Base-by-base conservation (phyloP, 2,113 vertebrate species). In the Lepisosteus oculatus region DNA sequence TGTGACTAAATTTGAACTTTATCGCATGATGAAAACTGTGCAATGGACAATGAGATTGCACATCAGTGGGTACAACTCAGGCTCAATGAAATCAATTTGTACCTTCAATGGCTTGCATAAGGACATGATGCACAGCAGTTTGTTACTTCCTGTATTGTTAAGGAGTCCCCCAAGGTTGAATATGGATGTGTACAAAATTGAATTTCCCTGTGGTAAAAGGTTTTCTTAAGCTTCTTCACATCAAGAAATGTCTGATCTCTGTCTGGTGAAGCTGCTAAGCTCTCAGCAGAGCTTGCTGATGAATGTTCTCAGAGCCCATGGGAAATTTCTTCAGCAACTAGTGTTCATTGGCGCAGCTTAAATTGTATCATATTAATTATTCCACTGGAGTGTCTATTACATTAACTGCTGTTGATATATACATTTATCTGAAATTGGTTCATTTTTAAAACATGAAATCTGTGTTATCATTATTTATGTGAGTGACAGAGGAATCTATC, bases 241-340 rank as follows among this genome's bases (percentile, higher is more conserved):
- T 76, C 65, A 79, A 51, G 47, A 51, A 5, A 47, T 56, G 43
- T 61, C 74, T 77, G 54, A 75, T 68, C 65, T 61, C 65, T 44
- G 55, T 43, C 64, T 14, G 43, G 68, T 8, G 61, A 71, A 59
- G 64, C 54, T 13, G 44, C 61, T 65, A 47, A 69, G 42, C 11
- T 73, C 59, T 55, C 61, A 55, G 12, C 12, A 43, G 61, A 57
- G 59, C 70, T 51, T 14, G 45, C 45, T 62, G 67, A 64, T 69
- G 44, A 67, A 69, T 72, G 64, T 44, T 55, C 61, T 17, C 7
- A 45, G 68, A 64, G 57, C 17, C 51, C 55, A 15, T 14, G 17
- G 13, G 54, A 57, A 17, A 68, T 54, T 44, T 42, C 29, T 43
- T 57, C 63, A 47, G 67, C 63, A 62, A 45, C 59, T 74, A 47